Evolutionary conservation across 2,888 invertebrate species (phyloP).

Genomic region (Zhuqinia jingwanae): DNA sequence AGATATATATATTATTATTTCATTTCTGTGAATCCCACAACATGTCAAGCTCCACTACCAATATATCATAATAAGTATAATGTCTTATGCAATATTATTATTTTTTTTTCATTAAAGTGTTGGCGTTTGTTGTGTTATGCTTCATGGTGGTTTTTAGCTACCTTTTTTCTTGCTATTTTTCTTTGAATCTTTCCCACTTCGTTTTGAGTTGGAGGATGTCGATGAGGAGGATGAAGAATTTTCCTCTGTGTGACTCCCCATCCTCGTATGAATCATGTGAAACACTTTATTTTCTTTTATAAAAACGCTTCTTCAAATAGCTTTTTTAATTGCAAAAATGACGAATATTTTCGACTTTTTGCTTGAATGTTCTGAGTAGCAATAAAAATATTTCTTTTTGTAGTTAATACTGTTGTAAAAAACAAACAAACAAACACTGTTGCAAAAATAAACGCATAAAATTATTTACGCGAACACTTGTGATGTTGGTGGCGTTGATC

Average conservation of each 20-base stretch:
- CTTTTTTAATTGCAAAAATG: background rate
- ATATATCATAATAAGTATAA: too few species aligned
- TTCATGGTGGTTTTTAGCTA: background rate
- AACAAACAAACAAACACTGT: too few species aligned
- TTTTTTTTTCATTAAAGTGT: background rate
- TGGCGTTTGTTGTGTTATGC: background rate
- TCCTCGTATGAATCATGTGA: conserved; percentile 2
- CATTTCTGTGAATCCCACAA: background rate
- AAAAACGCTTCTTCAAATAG: background rate
- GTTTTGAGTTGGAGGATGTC: conserved; percentile 50
- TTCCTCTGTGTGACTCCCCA: conserved; percentile 63
- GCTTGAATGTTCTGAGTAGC: too few species aligned
- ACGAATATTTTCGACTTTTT: background rate
- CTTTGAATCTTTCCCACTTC: conserved; percentile 58
- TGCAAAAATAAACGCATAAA: too few species aligned
- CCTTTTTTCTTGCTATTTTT: conserved; percentile 64
- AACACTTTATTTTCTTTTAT: background rate
- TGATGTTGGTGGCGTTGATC: too few species aligned
- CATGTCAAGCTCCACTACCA: background rate
- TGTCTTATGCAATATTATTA: background rate
- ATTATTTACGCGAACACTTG: too few species aligned
- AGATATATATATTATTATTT: background rate
- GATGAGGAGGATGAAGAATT: conserved; percentile 47
- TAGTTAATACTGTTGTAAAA: too few species aligned
- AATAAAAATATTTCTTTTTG: too few species aligned